phyloP scores from a whole-genome alignment of 2,797 vertebrate species.

The Monodelphis domestica region DNA sequence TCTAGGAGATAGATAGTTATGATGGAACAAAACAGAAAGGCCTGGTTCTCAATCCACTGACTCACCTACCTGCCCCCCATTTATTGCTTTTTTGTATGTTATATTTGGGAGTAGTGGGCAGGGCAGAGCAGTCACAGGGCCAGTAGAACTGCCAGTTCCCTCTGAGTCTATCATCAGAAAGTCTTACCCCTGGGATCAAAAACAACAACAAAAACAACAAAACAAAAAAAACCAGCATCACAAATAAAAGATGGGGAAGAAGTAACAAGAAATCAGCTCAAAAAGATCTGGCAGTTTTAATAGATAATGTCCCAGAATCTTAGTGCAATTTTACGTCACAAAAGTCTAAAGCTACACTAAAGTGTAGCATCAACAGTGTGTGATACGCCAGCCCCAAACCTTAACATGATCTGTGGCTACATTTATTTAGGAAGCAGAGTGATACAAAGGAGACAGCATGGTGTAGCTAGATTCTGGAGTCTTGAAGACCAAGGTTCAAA shows the following conservation, averaged over 20 bases:
- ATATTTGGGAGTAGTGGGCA: accelerated
- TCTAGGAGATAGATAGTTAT: neutral
- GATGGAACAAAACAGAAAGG: neutral
- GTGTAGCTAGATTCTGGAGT: no score
- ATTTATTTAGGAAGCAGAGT: no score
- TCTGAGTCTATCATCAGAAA: neutral
- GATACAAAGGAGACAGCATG: no score
- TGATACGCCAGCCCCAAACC: neutral
- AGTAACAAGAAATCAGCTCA: neutral
- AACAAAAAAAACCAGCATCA: neutral
- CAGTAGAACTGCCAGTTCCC: neutral
- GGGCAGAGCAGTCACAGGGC: neutral
- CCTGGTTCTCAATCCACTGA: no score
- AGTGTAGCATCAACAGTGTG: no score
- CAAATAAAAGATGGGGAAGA: neutral
- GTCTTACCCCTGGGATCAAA: neutral
- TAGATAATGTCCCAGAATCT: neutral
- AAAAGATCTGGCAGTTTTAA: neutral
- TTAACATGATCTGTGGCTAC: no score
- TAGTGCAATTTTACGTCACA: neutral
- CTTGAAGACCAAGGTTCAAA: no score
- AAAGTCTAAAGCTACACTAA: neutral
- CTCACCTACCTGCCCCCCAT: no score
- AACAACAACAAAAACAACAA: no score
- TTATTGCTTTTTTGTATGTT: neutral